Percentiles rank a stretch among this genome's conserved stretches.
These are phyloP conservation scores for Amphipyra tragopoginis DNA, from an alignment of 2,888 invertebrate genomes.

Conservation along the genomic window DNA sequence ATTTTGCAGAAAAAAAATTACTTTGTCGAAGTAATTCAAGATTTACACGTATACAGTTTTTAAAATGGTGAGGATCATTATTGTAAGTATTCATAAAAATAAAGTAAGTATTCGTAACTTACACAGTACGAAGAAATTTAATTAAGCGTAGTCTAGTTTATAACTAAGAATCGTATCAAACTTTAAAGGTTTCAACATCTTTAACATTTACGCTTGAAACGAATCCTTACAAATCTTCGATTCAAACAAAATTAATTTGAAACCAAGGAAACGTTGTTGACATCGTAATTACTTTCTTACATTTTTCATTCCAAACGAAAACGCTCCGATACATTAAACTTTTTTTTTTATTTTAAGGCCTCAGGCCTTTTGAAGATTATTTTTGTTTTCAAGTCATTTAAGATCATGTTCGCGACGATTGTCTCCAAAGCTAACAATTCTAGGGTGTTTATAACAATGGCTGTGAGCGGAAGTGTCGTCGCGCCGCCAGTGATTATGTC, in stretches of 20 bases:
- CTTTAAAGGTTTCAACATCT: slow-evolving; percentile 57
- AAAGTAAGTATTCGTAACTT: neutral
- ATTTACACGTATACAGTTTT: neutral
- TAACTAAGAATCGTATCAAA: slow-evolving; percentile 29
- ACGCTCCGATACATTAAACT: slow-evolving; percentile 59
- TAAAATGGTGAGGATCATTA: neutral
- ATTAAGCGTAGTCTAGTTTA: slow-evolving; percentile 21
- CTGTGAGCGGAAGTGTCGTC: slow-evolving; percentile 69
- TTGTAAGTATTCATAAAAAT: no score
- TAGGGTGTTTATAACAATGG: slow-evolving; percentile 68
- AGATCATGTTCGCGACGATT: slow-evolving; percentile 57
- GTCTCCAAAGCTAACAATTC: slow-evolving; percentile 55
- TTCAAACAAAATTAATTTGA: slow-evolving; percentile 64
- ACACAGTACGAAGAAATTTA: neutral
- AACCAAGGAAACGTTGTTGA: slow-evolving; percentile 59
- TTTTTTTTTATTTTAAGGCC: slow-evolving; percentile 42
- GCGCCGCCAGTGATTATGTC: slow-evolving; percentile 85
- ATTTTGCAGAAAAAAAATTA: slow-evolving; percentile 26
- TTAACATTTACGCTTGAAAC: slow-evolving; percentile 54
- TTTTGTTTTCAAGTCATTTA: slow-evolving; percentile 39
- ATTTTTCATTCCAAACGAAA: slow-evolving; percentile 36
- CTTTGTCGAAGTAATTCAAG: slow-evolving; percentile 10
- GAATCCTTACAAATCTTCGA: slow-evolving; percentile 63
- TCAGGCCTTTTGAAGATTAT: slow-evolving; percentile 22
- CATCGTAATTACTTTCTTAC: slow-evolving; percentile 20